phyloP scores from a whole-genome alignment of 2,888 invertebrate species.

The Amiota mariae region DNA sequence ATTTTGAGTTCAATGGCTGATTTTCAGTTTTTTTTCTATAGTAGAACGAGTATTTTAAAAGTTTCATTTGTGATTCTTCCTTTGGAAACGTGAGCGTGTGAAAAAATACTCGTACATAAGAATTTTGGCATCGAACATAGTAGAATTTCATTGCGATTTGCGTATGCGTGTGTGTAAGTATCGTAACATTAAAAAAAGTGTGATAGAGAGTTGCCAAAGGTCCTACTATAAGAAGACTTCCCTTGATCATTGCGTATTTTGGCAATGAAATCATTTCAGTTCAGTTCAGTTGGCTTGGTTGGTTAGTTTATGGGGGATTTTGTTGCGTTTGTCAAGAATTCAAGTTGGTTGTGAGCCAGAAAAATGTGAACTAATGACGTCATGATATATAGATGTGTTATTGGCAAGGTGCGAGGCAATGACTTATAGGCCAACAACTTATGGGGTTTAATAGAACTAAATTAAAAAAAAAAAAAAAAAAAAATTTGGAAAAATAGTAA shows the following conservation, averaged over 20 bases:
- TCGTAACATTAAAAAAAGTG: too few relatives aligned
- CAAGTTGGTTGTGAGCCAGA: constrained; percentile 21
- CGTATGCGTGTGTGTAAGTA: background rate
- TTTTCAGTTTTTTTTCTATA: background rate
- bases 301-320: too few relatives aligned
- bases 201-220: constrained; percentile 5
- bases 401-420: background rate
- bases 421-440: background rate
- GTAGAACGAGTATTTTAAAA: background rate
- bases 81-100: constrained; percentile 15
- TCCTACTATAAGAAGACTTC: background rate
- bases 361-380: background rate
- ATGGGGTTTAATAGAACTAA: too few relatives aligned
- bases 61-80: constrained; percentile 11
- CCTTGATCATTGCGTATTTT: background rate
- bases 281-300: background rate
- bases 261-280: constrained; percentile 15
- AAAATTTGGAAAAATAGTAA: too few relatives aligned
- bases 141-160: constrained; percentile 12
- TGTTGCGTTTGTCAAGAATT: constrained; percentile 4
- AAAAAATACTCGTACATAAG: constrained; percentile 12
- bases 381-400: background rate
- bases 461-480: background rate
- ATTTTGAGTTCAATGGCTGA: constrained; percentile 11
- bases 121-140: constrained; percentile 33